Conservation (phyloP, 2,797 vertebrate species). For the Mustela erminea region DNA sequence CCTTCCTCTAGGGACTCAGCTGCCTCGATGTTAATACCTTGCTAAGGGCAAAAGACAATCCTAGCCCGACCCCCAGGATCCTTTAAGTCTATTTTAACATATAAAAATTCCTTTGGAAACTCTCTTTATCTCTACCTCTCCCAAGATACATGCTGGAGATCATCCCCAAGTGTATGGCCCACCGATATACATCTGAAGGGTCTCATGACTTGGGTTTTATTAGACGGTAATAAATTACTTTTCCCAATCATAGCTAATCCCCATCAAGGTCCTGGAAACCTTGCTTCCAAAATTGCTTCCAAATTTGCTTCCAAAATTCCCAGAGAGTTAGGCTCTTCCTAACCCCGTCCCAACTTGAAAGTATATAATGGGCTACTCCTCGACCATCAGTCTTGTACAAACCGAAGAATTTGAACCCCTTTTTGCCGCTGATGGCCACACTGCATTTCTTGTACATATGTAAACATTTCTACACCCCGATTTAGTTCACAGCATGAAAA, state of each 20-base stretch:
- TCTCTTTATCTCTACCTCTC: neutral
- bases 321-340: neutral
- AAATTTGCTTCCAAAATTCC: neutral
- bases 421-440: neutral
- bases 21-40: neutral
- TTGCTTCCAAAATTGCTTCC: neutral
- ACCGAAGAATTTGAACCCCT: neutral
- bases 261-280: neutral
- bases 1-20: neutral
- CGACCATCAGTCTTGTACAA: neutral
- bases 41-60: neutral
- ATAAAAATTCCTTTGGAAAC: neutral
- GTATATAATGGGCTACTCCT: neutral
- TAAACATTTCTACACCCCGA: neutral
- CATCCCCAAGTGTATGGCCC: neutral
- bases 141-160: neutral
- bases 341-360: neutral
- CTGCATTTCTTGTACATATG: rapidly evolving
- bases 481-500: neutral
- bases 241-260: neutral
- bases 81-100: neutral
- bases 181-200: neutral
- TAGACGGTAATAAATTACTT: neutral
- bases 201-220: neutral
- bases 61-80: neutral